phyloP scores from a whole-genome alignment of 2,797 vertebrate genomes.

The Falco berigora region DNA sequence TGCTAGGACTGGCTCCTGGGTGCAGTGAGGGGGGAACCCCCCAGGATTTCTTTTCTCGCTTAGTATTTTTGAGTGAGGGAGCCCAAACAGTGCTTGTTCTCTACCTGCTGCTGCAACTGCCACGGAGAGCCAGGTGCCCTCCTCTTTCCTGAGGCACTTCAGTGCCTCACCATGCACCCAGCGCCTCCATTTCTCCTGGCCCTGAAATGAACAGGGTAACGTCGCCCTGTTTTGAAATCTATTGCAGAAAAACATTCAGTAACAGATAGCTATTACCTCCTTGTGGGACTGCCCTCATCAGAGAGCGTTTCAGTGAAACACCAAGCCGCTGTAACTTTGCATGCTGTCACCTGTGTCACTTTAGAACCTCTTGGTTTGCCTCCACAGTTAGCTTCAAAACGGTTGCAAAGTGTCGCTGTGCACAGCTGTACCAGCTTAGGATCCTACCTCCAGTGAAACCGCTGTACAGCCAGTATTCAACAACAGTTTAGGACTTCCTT shows the following conservation, averaged over 20 bases:
- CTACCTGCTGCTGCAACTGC: accelerated
- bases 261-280: not conserved
- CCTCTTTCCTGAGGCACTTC: accelerated
- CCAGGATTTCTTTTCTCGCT: accelerated
- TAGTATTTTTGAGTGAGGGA: not conserved
- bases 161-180: accelerated
- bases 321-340: accelerated
- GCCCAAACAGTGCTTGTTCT: not conserved
- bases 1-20: not conserved
- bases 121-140: not conserved
- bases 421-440: not conserved
- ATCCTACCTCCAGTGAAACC: not conserved
- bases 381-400: accelerated
- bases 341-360: not conserved
- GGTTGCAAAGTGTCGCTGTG: accelerated
- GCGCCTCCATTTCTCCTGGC: accelerated
- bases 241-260: accelerated
- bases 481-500: not conserved
- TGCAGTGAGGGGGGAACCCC: not conserved
- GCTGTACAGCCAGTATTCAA: not conserved
- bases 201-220: not conserved
- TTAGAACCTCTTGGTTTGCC: not conserved
- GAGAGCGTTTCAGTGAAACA: not conserved
- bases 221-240: not conserved
- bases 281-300: accelerated